Percentiles rank a stretch among this genome's conserved stretches.
These are phyloP conservation scores for Corticium candelabrum DNA, from an alignment of 37 sponge, comb jelly and placozoan genomes.

Conservation along the genomic window DNA sequence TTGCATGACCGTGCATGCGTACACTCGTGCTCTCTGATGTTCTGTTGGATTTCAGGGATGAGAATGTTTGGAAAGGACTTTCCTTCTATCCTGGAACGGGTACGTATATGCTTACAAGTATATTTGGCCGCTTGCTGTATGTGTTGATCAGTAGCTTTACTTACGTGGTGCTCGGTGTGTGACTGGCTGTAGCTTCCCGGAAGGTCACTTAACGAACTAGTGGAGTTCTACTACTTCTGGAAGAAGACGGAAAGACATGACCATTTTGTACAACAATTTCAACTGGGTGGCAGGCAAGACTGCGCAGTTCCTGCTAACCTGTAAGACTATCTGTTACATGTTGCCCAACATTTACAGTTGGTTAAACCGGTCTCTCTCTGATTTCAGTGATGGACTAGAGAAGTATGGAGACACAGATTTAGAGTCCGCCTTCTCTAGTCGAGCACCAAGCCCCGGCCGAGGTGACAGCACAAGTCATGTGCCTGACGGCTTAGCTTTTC, in stretches of 20 bases:
- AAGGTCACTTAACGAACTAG: conserved; percentile 71
- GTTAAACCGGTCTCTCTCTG: no score
- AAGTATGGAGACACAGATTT: background rate
- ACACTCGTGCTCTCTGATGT: background rate
- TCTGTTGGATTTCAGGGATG: conserved; percentile 9
- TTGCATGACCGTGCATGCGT: no score
- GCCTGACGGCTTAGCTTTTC: no score
- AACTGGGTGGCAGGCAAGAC: conserved; percentile 34
- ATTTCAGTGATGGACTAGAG: background rate
- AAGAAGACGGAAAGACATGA: conserved; percentile 85
- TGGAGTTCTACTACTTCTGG: conserved; percentile 94
- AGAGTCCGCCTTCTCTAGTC: background rate
- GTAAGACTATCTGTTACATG: no score
- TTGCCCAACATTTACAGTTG: no score
- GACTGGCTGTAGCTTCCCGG: conserved; percentile 46
- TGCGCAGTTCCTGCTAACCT: conserved; percentile 31
- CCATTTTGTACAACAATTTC: conserved; percentile 24
- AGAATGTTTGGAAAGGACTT: conserved; percentile 31
- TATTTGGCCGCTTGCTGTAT: no score
- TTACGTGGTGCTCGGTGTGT: no score
- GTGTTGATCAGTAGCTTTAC: no score
- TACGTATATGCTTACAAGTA: no score
- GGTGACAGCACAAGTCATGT: no score
- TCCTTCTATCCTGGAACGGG: background rate
- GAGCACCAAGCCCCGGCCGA: background rate